Base-by-base conservation (phyloP, 2,888 invertebrate species). In the Lysandra bellargus region DNA sequence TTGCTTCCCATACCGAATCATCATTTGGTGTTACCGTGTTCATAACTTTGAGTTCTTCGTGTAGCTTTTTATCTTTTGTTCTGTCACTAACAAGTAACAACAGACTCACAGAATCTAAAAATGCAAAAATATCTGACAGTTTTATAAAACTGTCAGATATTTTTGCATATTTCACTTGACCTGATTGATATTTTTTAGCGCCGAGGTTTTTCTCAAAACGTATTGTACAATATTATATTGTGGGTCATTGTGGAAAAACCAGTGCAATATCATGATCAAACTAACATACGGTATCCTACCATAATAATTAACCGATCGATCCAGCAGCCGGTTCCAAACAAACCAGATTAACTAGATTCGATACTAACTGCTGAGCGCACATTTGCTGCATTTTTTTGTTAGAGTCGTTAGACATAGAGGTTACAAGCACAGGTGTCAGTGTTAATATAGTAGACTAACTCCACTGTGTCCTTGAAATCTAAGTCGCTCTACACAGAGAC, bases 141-240 rank as follows among this genome's bases (percentile, higher is more conserved):
- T 61, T 61, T 61, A 61, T 23, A 23, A 23, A 23, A 23, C 23
- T 23, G 23, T 23, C 23, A 23, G 23, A 23, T 23, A 23, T 23
- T 23, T 23, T 23, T 23, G 23, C 23, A 23, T 23, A 23, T 61
- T 17, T 57, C 49, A 57, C 57, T 17, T 57, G 57, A 57, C 57
- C 57, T 57, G 57, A 53, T 53, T 44, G 44, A 49, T 23, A 64
- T 33, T 69, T 69, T 14, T 37, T 69, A 33, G 33, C 14, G 4
- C 17, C 33, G 33, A 69, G 69, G 64, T 37, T 69, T 69, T 69
- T 33, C 69, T 69, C 33, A 69, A 33, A 69, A 33, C 69, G 1
- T 69, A 33, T 69, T 69, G 69, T 69, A 64, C 60, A 23, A 64
- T 64, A 64, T 37, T 4, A 61, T 57, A 33, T 69, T 33, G 69